phyloP scores from a whole-genome alignment of 2,113 vertebrate genomes.

The Apaloderma vittatum region DNA sequence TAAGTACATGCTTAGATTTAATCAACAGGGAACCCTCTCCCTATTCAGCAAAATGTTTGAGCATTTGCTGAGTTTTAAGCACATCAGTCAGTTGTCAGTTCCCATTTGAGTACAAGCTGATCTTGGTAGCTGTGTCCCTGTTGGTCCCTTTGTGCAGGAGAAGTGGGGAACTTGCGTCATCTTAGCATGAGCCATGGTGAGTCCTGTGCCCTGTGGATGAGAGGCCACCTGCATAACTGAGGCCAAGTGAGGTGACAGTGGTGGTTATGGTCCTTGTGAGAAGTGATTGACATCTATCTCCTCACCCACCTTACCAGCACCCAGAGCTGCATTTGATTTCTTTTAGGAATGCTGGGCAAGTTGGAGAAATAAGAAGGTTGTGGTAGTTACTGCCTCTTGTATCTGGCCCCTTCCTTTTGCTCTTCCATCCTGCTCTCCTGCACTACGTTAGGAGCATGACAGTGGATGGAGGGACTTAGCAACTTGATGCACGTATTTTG shows the following conservation, averaged over 20 bases:
- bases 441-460: background rate
- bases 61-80: background rate
- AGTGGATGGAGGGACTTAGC: background rate
- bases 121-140: background rate
- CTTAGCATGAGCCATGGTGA: accelerated
- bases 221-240: background rate
- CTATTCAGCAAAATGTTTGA: background rate
- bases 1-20: background rate
- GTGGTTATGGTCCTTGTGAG: background rate
- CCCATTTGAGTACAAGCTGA: background rate
- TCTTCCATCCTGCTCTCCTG: background rate
- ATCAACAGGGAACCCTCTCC: background rate
- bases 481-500: too few relatives aligned
- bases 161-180: background rate
- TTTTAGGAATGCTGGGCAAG: background rate
- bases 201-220: background rate
- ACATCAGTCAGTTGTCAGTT: background rate
- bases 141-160: background rate
- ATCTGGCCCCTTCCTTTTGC: background rate
- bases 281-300: background rate
- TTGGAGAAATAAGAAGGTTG: background rate
- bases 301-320: background rate
- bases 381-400: background rate
- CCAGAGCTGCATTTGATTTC: background rate
- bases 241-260: background rate